A percentile compares a stretch with the other conserved stretches of the same genome.
Evolutionary conservation across 2,797 vertebrate species (phyloP).

Genomic region (Gephyroberyx darwinii): DNA sequence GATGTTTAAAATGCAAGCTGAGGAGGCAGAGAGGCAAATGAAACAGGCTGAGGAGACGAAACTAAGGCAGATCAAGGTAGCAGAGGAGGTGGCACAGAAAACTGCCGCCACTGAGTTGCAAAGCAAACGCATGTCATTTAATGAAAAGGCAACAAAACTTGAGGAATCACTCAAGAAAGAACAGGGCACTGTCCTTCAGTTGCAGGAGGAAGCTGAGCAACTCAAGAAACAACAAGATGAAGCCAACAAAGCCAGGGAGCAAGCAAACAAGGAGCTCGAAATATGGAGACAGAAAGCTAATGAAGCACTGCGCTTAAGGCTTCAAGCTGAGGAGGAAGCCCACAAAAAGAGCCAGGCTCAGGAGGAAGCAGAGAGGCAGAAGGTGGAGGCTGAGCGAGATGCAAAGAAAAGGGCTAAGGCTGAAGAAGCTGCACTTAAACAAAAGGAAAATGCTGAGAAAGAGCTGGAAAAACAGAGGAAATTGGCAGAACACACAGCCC

Average conservation of each 20-base stretch:
- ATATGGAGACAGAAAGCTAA: slow-evolving; percentile 97
- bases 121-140: slow-evolving; percentile 83
- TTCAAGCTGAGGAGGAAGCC: slow-evolving; percentile 94
- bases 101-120: slow-evolving; percentile 85
- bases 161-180: slow-evolving; percentile 92
- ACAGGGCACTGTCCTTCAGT: slow-evolving; percentile 86
- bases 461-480: slow-evolving; percentile 92
- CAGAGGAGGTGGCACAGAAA: slow-evolving; percentile 90
- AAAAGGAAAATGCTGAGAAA: slow-evolving; percentile 91
- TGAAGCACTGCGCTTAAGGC: slow-evolving; percentile 90
- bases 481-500: slow-evolving; percentile 89
- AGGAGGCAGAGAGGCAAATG: slow-evolving; percentile 91
- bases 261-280: slow-evolving; percentile 92
- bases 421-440: slow-evolving; percentile 89
- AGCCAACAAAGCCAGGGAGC: slow-evolving; percentile 85
- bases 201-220: slow-evolving; percentile 91
- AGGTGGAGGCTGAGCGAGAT: slow-evolving; percentile 91
- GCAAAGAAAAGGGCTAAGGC: slow-evolving; percentile 90
- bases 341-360: slow-evolving; percentile 91
- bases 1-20: slow-evolving; percentile 89
- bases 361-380: slow-evolving; percentile 95
- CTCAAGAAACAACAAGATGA: slow-evolving; percentile 88
- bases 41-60: slow-evolving; percentile 92
- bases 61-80: slow-evolving; percentile 88
- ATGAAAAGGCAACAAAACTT: slow-evolving; percentile 86